A percentile compares a stretch with the other conserved stretches of the same genome.
Conservation (phyloP, 2,113 vertebrate genomes). For the Artemisiospiza belli region DNA sequence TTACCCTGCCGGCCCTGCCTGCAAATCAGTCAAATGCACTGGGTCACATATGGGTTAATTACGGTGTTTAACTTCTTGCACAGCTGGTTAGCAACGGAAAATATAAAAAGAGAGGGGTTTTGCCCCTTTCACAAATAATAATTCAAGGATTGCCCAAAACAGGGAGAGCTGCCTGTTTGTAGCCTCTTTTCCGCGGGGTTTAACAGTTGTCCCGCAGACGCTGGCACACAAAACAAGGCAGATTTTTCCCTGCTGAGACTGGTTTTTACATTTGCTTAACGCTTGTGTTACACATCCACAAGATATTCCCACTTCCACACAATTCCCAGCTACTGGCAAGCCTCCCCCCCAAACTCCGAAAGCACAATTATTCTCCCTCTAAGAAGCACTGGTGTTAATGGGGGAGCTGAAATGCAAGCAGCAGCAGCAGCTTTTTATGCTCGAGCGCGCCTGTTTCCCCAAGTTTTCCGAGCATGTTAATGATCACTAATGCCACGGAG, state of each 20-base stretch:
- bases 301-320: neutral
- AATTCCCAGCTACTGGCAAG: neutral
- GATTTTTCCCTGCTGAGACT: neutral
- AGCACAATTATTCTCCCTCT: neutral
- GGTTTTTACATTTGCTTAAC: neutral
- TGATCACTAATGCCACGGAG: neutral
- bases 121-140: constrained; percentile 61
- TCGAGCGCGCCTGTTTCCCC: neutral
- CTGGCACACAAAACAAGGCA: neutral
- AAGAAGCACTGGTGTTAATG: neutral
- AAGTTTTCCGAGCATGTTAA: constrained; percentile 16
- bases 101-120: constrained; percentile 51
- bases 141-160: constrained; percentile 16
- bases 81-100: constrained; percentile 71
- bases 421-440: neutral
- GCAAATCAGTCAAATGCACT: constrained; percentile 77
- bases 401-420: neutral
- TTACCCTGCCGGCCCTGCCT: constrained; percentile 77
- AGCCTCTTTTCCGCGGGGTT: neutral
- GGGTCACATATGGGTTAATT: constrained; percentile 83
- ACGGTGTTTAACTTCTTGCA: constrained; percentile 77
- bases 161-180: neutral
- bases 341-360: neutral
- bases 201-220: neutral
- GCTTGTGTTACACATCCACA: neutral